Conservation (phyloP, 2,888 invertebrate species). For the Heteromyza rotundicornis region DNA sequence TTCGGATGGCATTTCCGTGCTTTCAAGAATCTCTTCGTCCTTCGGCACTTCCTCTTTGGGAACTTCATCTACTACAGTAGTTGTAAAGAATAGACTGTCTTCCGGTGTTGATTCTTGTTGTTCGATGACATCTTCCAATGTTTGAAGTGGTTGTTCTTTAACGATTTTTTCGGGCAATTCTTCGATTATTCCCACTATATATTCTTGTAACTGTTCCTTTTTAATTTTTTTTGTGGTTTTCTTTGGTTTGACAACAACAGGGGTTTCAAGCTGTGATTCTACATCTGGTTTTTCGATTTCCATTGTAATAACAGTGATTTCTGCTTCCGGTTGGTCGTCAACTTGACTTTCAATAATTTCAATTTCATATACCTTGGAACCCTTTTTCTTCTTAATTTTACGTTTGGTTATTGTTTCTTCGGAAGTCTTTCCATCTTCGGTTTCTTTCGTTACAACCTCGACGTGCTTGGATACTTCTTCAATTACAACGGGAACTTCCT, state of each 20-base stretch:
- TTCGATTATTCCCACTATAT: constrained; percentile 51
- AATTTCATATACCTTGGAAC: constrained; percentile 62
- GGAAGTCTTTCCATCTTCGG: constrained; percentile 53
- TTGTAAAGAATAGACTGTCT: constrained; percentile 37
- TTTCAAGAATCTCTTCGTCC: constrained; percentile 22
- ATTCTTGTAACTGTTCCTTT: constrained; percentile 48
- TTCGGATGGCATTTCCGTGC: constrained; percentile 24
- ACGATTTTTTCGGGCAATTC: constrained; percentile 42
- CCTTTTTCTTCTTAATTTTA: constrained; percentile 63
- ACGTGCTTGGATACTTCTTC: constrained; percentile 47
- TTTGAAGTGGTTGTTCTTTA: constrained; percentile 26
- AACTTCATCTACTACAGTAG: constrained; percentile 50
- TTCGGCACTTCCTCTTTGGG: constrained; percentile 60
- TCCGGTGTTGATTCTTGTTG: constrained; percentile 27
- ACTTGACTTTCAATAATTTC: constrained; percentile 62
- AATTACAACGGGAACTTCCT: constrained; percentile 37
- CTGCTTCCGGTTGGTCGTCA: constrained; percentile 57
- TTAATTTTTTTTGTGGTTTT: constrained; percentile 43
- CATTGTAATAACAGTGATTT: constrained; percentile 56
- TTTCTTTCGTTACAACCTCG: constrained; percentile 42
- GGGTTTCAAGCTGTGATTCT: constrained; percentile 29
- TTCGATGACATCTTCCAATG: constrained; percentile 28
- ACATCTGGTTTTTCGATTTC: constrained; percentile 48
- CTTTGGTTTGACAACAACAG: constrained; percentile 36
- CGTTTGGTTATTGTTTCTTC: constrained; percentile 62